phyloP scores from a whole-genome alignment of 1,140 invertebrate species.

The Tetranychus urticae region DNA sequence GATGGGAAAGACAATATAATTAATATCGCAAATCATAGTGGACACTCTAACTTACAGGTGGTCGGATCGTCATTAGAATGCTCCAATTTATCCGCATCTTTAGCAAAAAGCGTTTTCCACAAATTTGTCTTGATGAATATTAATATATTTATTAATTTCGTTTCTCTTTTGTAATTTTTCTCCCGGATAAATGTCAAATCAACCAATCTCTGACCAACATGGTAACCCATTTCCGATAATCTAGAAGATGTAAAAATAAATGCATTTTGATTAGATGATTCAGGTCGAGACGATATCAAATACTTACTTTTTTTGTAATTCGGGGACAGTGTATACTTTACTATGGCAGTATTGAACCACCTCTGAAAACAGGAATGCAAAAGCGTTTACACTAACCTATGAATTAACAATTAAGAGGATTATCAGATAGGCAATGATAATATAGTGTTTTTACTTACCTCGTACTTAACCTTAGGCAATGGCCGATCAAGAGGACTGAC shows the following conservation, averaged over 20 bases:
- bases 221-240: constrained; percentile 72
- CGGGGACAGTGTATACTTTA: constrained; percentile 73
- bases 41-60: constrained; percentile 7
- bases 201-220: constrained; percentile 75
- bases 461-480: constrained; percentile 2
- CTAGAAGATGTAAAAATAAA: constrained; percentile 24
- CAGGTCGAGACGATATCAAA: background rate
- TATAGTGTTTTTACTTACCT: background rate
- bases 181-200: constrained; percentile 83
- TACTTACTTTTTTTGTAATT: constrained; percentile 67
- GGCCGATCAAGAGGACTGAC: constrained; percentile 5
- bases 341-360: constrained; percentile 95
- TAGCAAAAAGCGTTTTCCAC: constrained; percentile 92
- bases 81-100: constrained; percentile 94
- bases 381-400: constrained; percentile 50
- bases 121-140: constrained; percentile 85
- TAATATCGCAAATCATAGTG: constrained; percentile 5
- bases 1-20: background rate
- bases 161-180: constrained; percentile 77
- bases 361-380: constrained; percentile 87
- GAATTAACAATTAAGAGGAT: background rate
- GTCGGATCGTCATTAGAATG: constrained; percentile 89
- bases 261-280: background rate
- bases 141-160: constrained; percentile 78
- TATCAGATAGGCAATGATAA: background rate